A percentile compares a stretch with the other conserved stretches of the same genome.
These are phyloP conservation scores for Struthio camelus DNA, from an alignment of 2,113 vertebrate genomes.

Conservation along the genomic window DNA sequence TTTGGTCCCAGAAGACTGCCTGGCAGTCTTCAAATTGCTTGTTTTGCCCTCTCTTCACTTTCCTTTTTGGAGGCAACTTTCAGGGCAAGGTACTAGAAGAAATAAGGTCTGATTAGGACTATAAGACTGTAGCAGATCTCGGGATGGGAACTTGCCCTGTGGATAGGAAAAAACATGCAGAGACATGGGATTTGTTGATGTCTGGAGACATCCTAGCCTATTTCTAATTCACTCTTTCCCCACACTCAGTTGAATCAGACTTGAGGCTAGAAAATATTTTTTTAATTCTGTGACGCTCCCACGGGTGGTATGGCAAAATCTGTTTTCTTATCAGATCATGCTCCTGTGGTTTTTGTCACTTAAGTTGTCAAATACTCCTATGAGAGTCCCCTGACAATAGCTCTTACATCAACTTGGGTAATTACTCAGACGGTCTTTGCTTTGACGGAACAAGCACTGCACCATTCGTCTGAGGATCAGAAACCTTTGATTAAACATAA, in stretches of 20 bases:
- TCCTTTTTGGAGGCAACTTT: constrained; percentile 39
- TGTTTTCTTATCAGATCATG: constrained; percentile 48
- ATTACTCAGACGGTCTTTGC: constrained; percentile 7
- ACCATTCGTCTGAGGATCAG: not conserved
- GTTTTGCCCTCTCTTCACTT: constrained; percentile 32
- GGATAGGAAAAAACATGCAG: not conserved
- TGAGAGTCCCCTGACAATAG: constrained; percentile 26
- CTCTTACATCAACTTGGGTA: constrained; percentile 9
- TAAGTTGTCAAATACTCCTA: not conserved
- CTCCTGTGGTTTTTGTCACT: constrained; percentile 53
- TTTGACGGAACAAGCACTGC: constrained; percentile 31
- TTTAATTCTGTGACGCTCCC: constrained; percentile 47
- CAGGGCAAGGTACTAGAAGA: constrained; percentile 20
- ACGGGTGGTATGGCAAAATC: constrained; percentile 20
- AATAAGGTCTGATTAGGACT: constrained; percentile 2
- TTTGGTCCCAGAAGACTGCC: constrained; percentile 47
- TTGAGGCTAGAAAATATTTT: constrained; percentile 6
- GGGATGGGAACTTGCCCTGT: not conserved
- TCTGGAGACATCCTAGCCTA: not conserved
- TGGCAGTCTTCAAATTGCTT: constrained; percentile 46
- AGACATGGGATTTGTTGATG: not conserved
- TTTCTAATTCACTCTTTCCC: constrained; percentile 38
- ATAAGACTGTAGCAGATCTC: not conserved
- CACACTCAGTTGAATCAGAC: constrained; percentile 6
- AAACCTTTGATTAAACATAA: not conserved